phyloP scores from a whole-genome alignment of 2,888 invertebrate genomes.

The Dioctria linearis region DNA sequence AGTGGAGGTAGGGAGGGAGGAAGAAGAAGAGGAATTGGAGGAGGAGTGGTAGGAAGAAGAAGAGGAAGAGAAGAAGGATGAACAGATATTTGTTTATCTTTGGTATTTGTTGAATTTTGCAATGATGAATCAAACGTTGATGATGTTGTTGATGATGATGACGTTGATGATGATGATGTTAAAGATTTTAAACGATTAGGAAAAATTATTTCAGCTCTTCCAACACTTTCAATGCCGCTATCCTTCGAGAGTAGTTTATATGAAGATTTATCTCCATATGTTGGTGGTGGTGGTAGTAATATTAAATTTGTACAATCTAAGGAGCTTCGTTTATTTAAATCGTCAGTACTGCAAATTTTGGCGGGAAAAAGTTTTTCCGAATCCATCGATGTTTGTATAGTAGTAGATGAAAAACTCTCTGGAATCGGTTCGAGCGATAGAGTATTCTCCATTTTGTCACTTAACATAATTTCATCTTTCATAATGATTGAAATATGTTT shows the following conservation, averaged over 20 bases:
- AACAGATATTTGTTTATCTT: constrained; percentile 17
- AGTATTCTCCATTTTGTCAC: constrained; percentile 11
- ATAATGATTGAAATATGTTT: background rate
- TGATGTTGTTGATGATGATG: constrained; percentile 57
- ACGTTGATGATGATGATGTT: constrained; percentile 56
- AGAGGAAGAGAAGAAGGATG: background rate
- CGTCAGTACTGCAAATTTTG: background rate
- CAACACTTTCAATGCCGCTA: constrained; percentile 69
- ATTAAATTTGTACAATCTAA: constrained; percentile 32
- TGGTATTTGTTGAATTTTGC: background rate
- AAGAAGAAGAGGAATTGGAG: background rate
- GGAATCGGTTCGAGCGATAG: constrained; percentile 35
- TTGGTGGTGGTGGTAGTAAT: constrained; percentile 16
- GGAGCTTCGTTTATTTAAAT: constrained; percentile 27
- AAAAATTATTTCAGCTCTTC: constrained; percentile 47
- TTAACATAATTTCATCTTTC: constrained; percentile 36
- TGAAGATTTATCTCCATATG: constrained; percentile 57
- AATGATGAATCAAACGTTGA: background rate
- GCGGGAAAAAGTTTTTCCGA: constrained; percentile 10
- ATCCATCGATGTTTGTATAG: constrained; percentile 6
- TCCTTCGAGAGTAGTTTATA: constrained; percentile 68
- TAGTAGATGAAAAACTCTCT: constrained; percentile 5
- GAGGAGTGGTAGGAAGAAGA: background rate
- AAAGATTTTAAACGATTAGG: constrained; percentile 52
- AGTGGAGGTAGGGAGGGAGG: background rate